Conservation (phyloP, 1,140 invertebrate species). For the Trinorchestia longiramus region DNA sequence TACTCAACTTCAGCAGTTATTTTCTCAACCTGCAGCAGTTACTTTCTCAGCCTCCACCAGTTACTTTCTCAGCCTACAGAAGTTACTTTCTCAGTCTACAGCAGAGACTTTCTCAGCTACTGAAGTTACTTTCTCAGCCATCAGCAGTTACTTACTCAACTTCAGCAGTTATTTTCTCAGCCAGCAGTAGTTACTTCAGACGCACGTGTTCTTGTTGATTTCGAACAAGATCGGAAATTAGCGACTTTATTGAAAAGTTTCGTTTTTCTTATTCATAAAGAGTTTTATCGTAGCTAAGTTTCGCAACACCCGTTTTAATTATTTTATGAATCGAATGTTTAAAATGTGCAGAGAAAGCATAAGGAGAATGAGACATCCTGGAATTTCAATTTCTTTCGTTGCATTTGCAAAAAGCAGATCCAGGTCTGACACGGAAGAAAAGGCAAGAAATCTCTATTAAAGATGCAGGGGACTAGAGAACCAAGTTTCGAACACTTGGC, state of each 20-base stretch:
- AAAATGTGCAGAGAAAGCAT: neutral
- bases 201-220: neutral
- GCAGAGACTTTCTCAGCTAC: too few relatives aligned
- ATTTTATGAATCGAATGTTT: neutral
- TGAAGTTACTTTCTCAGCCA: too few relatives aligned
- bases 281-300: neutral
- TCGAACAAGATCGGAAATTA: neutral
- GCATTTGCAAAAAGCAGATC: neutral
- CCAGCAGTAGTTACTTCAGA: too few relatives aligned
- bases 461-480: neutral
- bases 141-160: too few relatives aligned
- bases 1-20: too few relatives aligned
- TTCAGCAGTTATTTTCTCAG: too few relatives aligned
- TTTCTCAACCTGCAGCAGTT: too few relatives aligned
- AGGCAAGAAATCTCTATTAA: neutral
- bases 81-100: too few relatives aligned
- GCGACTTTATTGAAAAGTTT: neutral
- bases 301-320: neutral
- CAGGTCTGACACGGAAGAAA: neutral
- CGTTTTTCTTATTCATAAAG: neutral
- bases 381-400: neutral
- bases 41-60: too few relatives aligned
- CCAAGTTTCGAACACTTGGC: neutral
- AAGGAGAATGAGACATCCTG: neutral
- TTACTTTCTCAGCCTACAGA: too few relatives aligned